phyloP scores from a whole-genome alignment of 1,140 invertebrate genomes.

The Drosophila pandora region DNA sequence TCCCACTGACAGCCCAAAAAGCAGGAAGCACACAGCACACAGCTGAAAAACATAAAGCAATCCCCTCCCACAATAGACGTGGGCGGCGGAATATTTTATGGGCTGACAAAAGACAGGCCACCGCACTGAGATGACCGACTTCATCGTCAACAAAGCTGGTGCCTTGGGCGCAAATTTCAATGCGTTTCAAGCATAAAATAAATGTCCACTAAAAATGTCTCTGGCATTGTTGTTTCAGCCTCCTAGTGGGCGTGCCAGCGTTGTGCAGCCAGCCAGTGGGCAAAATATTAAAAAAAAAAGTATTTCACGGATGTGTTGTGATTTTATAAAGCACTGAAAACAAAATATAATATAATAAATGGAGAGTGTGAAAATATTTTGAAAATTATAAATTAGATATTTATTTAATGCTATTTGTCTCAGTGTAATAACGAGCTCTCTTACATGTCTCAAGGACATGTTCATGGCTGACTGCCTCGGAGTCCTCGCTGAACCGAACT shows the following conservation, averaged over 20 bases:
- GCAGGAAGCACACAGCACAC: conserved; percentile 16
- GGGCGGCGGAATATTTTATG: conserved; percentile 36
- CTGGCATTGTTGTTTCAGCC: conserved; percentile 38
- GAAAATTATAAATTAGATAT: too few relatives aligned
- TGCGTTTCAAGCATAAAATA: conserved; percentile 79
- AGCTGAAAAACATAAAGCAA: too few relatives aligned
- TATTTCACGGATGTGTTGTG: not conserved
- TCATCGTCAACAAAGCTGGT: conserved; percentile 69
- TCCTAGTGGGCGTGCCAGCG: conserved; percentile 50
- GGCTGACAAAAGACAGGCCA: conserved; percentile 37
- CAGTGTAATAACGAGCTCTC: conserved; percentile 22
- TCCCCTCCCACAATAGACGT: not conserved
- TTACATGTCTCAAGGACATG: conserved; percentile 72
- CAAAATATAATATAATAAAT: not conserved
- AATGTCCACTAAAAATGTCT: conserved; percentile 80
- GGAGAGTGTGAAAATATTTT: too few relatives aligned
- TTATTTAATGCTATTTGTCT: not conserved
- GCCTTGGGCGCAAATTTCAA: conserved; percentile 70
- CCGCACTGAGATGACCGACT: conserved; percentile 57
- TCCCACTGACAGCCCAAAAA: conserved; percentile 7
- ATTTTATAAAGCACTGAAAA: conserved; percentile 2
- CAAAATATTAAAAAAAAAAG: conserved; percentile 45
- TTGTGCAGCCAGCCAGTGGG: conserved; percentile 33
- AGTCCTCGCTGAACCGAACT: conserved; percentile 27
- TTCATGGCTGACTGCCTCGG: conserved; percentile 59